phyloP scores from a whole-genome alignment of 2,888 invertebrate species.

The Acrocyrtus sp. region DNA sequence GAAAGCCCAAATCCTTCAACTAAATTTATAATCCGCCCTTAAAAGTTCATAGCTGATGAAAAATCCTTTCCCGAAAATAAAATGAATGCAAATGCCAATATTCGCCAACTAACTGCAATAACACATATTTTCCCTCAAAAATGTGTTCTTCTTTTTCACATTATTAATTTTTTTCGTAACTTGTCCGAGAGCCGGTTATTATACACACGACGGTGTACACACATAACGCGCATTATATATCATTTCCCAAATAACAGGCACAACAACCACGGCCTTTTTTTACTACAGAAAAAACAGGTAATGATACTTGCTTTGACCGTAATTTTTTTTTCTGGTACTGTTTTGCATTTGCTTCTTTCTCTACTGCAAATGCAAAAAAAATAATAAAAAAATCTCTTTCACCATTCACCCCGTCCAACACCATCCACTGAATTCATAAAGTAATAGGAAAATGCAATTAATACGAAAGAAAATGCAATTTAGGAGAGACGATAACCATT shows the following conservation, averaged over 20 bases:
- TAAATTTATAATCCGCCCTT: no score
- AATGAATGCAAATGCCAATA: no score
- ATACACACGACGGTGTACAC: conserved; percentile 40
- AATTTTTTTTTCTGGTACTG: not conserved
- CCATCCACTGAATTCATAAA: not conserved
- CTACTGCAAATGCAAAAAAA: no score
- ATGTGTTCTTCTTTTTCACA: conserved; percentile 11
- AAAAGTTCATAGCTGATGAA: no score
- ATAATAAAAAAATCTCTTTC: no score
- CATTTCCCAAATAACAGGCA: not conserved
- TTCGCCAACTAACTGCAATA: no score
- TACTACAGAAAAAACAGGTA: not conserved
- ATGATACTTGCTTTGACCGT: no score
- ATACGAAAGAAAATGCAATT: conserved; percentile 6
- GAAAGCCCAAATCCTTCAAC: no score
- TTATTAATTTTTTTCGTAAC: conserved; percentile 44
- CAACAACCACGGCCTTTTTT: not conserved
- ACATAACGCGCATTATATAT: not conserved
- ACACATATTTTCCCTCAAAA: no score
- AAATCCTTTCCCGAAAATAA: no score
- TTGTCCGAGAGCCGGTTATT: conserved; percentile 41
- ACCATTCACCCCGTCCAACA: no score
- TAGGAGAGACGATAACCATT: not conserved
- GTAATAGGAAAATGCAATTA: conserved; percentile 27
- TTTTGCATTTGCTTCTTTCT: not conserved